Evolutionary conservation across 2,888 invertebrate species (phyloP), one percentile per base, ranked within the genome.

Genomic region (Xanthia icteritia): DNA sequence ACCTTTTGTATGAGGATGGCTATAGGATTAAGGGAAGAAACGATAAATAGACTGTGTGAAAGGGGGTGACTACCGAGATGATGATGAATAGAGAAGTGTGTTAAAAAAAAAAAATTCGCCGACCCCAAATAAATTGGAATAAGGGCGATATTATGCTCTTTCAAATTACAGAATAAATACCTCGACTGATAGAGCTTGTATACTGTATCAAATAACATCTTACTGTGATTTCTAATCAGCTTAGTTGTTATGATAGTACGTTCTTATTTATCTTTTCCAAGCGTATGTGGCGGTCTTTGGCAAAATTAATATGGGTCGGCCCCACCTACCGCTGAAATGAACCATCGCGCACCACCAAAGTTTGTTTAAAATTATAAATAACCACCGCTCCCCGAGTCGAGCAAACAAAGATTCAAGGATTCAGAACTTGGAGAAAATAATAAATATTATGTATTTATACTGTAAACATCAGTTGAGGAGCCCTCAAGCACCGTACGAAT

Each of bases 311-410:
- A 68, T 76, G 27, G 70, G 69, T 48, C 65, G 67, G 31, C 56
- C 61, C 36, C 58, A 71, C 68, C 71, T 64, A 54, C 82, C n/a
- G 78, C 72, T 76, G 2, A 60, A 69, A 72, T 45, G 15, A 72
- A 45, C 64, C 36, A 69, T 82, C 67, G 54, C 72, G 63, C 72
- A 56, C 23, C 68, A 72, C 42, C 45, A 64, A 31, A 71, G 82
- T 71, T 71, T 66, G 77, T 72, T 72, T 69, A 48, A 85, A 76
- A 69, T 63, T 76, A 82, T 76, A 86, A 86, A 86, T 86, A 82
- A 56, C 60, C 71, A 56, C 60, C 71, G n/a, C 39, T 63, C 68
- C 65, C 64, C 2, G 31, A 73, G 63, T 45, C 58, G 63, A 68
- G 39, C 48, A 84, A 69, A 82, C 85, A 81, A 81, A 81, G 61